These are phyloP conservation scores for Phenganax subtilis DNA, from an alignment of 92 coral and sea anemone genomes.

Conservation along the genomic window DNA sequence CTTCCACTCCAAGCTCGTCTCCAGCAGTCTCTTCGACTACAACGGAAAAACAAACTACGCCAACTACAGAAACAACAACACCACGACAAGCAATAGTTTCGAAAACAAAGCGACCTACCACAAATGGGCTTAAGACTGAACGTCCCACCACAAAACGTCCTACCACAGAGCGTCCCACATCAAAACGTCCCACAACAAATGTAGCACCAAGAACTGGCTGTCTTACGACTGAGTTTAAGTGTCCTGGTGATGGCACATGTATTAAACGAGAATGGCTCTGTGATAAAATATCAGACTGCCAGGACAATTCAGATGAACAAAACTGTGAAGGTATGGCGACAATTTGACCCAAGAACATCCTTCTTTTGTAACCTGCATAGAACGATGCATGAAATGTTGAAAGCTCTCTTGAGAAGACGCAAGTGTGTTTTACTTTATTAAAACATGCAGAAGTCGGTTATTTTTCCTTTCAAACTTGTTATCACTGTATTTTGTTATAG, in stretches of 20 bases:
- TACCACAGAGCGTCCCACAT: neutral
- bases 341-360: neutral
- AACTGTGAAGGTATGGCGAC: neutral
- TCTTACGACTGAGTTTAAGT: neutral
- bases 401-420: too few relatives aligned
- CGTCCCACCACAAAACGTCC: neutral
- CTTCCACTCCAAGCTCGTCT: too few relatives aligned
- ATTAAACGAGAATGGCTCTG: slow-evolving; percentile 5
- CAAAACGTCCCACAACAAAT: neutral
- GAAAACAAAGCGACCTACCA: too few relatives aligned
- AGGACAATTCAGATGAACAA: neutral
- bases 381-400: too few relatives aligned
- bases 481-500: neutral
- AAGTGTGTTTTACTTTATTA: too few relatives aligned
- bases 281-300: neutral
- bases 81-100: too few relatives aligned
- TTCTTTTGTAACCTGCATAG: too few relatives aligned
- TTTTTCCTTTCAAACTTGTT: neutral
- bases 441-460: too few relatives aligned
- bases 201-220: neutral
- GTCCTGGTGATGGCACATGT: neutral
- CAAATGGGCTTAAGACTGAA: too few relatives aligned
- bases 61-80: too few relatives aligned
- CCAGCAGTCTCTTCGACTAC: too few relatives aligned
- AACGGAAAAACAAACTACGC: too few relatives aligned